Percentiles rank a stretch among this genome's conserved stretches.
These are phyloP conservation scores for Cirrhinus molitorella DNA, from an alignment of 2,797 vertebrate species.

Conservation along the genomic window DNA sequence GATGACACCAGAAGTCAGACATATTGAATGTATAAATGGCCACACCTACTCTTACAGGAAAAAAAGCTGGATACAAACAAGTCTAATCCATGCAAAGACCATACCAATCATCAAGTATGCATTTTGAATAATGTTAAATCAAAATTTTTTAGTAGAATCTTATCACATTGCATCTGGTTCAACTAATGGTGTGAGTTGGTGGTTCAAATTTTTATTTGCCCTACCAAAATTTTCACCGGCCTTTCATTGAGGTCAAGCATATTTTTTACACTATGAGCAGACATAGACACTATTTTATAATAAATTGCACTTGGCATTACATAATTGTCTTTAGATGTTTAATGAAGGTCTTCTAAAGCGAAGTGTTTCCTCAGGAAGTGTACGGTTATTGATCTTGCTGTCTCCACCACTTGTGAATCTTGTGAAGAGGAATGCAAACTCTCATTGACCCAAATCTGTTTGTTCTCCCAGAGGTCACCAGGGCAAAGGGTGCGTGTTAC, in stretches of 20 bases:
- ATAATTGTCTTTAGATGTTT: background rate
- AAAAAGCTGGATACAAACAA: too few relatives aligned
- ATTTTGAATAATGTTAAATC: background rate
- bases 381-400: background rate
- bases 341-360: too few relatives aligned
- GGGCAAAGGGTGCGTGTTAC: background rate
- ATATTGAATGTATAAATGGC: too few relatives aligned
- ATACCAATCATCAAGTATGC: background rate
- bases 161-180: background rate
- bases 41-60: too few relatives aligned
- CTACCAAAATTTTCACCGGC: background rate
- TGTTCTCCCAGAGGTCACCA: constrained; percentile 35
- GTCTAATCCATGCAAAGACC: background rate
- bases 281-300: too few relatives aligned
- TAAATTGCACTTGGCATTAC: too few relatives aligned
- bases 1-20: background rate
- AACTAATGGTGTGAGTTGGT: background rate
- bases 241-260: background rate
- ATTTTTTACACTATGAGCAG: background rate
- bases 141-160: background rate
- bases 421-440: constrained; percentile 9
- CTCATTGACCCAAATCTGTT: constrained; percentile 42
- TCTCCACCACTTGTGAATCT: background rate
- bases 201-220: background rate
- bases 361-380: background rate